Conservation (phyloP, 1,140 invertebrate species). For the Heliconius hermathena region DNA sequence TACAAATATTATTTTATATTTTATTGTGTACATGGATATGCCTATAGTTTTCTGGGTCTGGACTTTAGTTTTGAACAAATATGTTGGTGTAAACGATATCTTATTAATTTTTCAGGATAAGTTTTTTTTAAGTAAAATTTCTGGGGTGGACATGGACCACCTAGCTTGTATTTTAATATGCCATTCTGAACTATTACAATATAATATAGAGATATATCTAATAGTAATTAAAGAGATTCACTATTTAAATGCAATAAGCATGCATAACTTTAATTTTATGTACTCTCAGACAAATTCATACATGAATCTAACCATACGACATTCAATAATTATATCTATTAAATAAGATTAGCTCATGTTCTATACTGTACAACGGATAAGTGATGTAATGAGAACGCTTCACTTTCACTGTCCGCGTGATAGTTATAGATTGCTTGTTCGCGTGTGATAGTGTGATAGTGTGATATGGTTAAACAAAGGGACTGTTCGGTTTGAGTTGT, state of each 20-base stretch:
- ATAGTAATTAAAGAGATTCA: too few relatives aligned
- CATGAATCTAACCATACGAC: neutral
- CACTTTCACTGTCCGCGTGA: slow-evolving; percentile 16
- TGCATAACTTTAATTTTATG: neutral
- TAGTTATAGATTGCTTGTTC: slow-evolving; percentile 18
- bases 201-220: too few relatives aligned
- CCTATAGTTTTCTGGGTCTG: too few relatives aligned
- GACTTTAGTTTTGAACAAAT: too few relatives aligned
- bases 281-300: neutral
- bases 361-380: slow-evolving; percentile 13
- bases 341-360: neutral
- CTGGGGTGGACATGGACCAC: too few relatives aligned
- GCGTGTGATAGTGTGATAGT: neutral
- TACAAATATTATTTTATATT: too few relatives aligned
- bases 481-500: neutral
- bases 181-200: too few relatives aligned
- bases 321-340: neutral
- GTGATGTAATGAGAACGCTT: slow-evolving; percentile 17
- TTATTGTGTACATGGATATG: too few relatives aligned
- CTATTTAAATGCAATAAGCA: neutral
- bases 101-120: too few relatives aligned
- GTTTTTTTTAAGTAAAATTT: too few relatives aligned
- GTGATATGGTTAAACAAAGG: slow-evolving; percentile 21
- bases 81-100: too few relatives aligned
- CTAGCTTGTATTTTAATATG: too few relatives aligned